Evolutionary conservation across 2,797 vertebrate species (phyloP).

Genomic region (Gymnoscopelus microlampas): DNA sequence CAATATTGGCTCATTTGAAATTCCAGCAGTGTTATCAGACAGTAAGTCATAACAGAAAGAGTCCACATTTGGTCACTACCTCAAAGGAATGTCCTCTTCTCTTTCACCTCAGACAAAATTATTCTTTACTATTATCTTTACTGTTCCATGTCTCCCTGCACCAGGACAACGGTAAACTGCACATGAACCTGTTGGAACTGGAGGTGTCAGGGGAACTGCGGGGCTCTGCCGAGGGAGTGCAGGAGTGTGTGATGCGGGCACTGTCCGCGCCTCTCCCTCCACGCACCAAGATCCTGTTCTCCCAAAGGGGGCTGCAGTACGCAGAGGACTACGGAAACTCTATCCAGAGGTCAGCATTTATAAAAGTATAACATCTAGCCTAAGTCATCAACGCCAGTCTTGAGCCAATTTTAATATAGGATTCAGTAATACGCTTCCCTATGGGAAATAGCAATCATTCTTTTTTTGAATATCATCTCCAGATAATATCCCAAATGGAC

Average conservation of each 20-base stretch:
- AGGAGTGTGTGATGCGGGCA: constrained; percentile 85
- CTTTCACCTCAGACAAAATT: too few relatives aligned
- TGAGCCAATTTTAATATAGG: too few relatives aligned
- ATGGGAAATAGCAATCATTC: too few relatives aligned
- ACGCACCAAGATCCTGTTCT: constrained; percentile 84
- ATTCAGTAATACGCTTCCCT: too few relatives aligned
- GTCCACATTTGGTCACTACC: too few relatives aligned
- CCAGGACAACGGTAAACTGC: constrained; percentile 87
- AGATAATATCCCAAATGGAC: too few relatives aligned
- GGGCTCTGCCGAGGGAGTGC: constrained; percentile 77
- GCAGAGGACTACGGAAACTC: constrained; percentile 86
- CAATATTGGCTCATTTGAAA: too few relatives aligned
- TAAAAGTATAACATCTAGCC: background rate
- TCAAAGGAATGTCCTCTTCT: too few relatives aligned
- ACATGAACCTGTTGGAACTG: constrained; percentile 87
- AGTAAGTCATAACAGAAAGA: too few relatives aligned
- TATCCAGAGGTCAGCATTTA: constrained; percentile 80
- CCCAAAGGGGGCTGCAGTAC: constrained; percentile 86
- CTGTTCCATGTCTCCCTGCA: background rate
- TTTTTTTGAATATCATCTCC: too few relatives aligned
- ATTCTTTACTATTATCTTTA: background rate
- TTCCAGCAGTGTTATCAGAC: too few relatives aligned
- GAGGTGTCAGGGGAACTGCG: constrained; percentile 81
- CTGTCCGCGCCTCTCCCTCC: constrained; percentile 82
- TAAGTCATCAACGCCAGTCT: too few relatives aligned